Percentiles rank a stretch among this genome's conserved stretches.
phyloP scores from a whole-genome alignment of 2,888 invertebrate genomes.

The Epistrophella euchroma region DNA sequence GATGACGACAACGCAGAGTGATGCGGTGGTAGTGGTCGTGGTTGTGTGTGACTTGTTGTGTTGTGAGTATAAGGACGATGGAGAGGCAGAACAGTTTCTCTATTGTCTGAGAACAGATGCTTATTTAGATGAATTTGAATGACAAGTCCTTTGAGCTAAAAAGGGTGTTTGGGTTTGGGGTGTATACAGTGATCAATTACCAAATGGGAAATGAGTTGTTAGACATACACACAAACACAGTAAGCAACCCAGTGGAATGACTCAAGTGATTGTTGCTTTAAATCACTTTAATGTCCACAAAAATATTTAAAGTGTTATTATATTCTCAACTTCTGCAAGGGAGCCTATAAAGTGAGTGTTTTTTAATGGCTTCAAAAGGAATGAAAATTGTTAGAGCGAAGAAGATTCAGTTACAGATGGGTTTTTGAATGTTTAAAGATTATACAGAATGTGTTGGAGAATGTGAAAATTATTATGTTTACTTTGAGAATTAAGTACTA shows the following conservation, averaged over 20 bases:
- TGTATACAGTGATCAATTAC: constrained; percentile 53
- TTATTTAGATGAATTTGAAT: constrained; percentile 68
- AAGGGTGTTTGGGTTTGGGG: constrained; percentile 41
- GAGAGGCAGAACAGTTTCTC: constrained; percentile 26
- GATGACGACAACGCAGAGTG: constrained; percentile 9
- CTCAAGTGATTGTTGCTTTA: constrained; percentile 56
- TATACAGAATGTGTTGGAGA: constrained; percentile 1
- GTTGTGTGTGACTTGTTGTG: not conserved
- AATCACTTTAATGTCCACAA: constrained; percentile 60
- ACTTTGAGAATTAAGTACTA: not conserved
- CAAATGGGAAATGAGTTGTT: constrained; percentile 66
- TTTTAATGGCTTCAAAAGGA: constrained; percentile 18
- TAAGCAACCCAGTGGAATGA: constrained; percentile 22
- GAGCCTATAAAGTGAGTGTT: constrained; percentile 24
- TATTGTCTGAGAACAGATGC: constrained; percentile 69
- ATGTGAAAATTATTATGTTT: constrained; percentile 17
- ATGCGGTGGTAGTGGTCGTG: constrained; percentile 25
- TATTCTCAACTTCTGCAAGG: not conserved
- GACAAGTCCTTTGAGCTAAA: constrained; percentile 58
- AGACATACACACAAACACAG: constrained; percentile 13
- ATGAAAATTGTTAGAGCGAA: not conserved
- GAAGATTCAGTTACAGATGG: constrained; percentile 2
- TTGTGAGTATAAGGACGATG: not conserved
- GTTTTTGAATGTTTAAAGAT: constrained; percentile 2
- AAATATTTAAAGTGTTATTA: constrained; percentile 48